Base-by-base conservation (phyloP, 2,113 vertebrate species). In the Crotophaga sulcirostris region DNA sequence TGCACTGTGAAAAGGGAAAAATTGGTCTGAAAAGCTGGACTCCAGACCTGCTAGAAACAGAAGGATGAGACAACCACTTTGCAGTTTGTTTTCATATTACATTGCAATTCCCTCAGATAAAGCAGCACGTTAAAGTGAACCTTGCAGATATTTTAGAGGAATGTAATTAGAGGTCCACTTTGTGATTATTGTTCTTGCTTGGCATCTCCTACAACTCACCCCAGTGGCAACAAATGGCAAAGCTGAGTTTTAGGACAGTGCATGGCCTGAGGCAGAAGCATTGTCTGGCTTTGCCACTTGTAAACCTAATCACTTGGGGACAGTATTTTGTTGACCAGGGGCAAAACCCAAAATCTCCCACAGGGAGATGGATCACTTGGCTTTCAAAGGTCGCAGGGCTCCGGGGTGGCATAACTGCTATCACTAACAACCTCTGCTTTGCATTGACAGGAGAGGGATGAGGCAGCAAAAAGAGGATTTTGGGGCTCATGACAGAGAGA, bases 1-100 rank as follows among this genome's bases (percentile, higher is more conserved):
- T 77, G 78, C 85, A 19, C 85, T 78, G 87, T 92, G 94, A 90
- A 94, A 91, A 92, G 85, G 84, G 73, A 80, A 91, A 94, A 94
- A 91, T 31, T 14, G 0, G 47, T 44, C 78, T 94, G 79, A 97
- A 95, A 96, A 94, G 82, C 82, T 52, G 63, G 79, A 52, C 73
- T 56, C 21, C 9, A 74, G 78, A 51, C 58, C 36, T 54, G 83
- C 79, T 90, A 74, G 68, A 54, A 74, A 75, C 66, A 86, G 78
- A 93, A 73, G 5, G 79, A 86, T 12, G 36, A 77, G 40, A 55
- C 19, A 45, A 54, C 29, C 0, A 7, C 59, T 77, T 79, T 86
- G 69, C 72, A 25, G 42, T 79, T 89, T 91, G 82, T 77, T 79
- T 90, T 95, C 63, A 13, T 69, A 58, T 55, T 86, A 88, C 60